Base-by-base conservation (phyloP, 2,113 vertebrate species). In the Montifringilla adamsi region DNA sequence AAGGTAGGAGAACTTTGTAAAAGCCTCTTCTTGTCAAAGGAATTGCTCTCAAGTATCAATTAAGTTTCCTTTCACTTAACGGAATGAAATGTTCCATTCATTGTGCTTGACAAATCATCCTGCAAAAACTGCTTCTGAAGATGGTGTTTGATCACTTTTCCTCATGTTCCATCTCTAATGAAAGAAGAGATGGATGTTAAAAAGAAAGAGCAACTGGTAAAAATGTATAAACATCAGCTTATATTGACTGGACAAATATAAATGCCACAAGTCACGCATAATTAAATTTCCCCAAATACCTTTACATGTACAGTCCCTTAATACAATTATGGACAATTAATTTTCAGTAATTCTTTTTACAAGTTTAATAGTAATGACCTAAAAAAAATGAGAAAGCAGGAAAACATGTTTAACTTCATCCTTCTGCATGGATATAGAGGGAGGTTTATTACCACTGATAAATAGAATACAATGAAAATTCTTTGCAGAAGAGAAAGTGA, bases 41-140 rank as follows among this genome's bases (percentile, higher is more conserved):
- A 72, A 68, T 79, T 76, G 27, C 33, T 95, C 50, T 86, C 53
- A 84, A 78, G 47, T 79, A 85, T 86, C 82, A 82, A 28, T 88
- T 90, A 93, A 91, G 68, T 75, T 87, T 93, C 46, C 27, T 92
- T 95, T 86, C 80, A 67, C 56, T 87, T 89, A 76, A 58, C 14
- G 7, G 64, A 90, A 85, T 49, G 33, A 81, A 93, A 90, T 93
- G 63, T 70, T 79, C 73, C 22, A 30, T 81, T 92, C 47, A 49
- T 39, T 53, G n/a, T 85, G 50, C n/a, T 89, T 94, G 88, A 81
- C 60, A 92, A 93, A 84, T 79, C 77, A 70, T 64, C 30, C 49
- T 73, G 47, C 28, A 79, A 44, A 56, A 74, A n/a, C 26, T 70
- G n/a, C 44, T 59, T 85, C 76, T 73, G 66, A 89, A 90, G 49